A percentile compares a stretch with the other conserved stretches of the same genome.
Conservation (phyloP, 2,797 vertebrate species). For the Botia kubotai region DNA sequence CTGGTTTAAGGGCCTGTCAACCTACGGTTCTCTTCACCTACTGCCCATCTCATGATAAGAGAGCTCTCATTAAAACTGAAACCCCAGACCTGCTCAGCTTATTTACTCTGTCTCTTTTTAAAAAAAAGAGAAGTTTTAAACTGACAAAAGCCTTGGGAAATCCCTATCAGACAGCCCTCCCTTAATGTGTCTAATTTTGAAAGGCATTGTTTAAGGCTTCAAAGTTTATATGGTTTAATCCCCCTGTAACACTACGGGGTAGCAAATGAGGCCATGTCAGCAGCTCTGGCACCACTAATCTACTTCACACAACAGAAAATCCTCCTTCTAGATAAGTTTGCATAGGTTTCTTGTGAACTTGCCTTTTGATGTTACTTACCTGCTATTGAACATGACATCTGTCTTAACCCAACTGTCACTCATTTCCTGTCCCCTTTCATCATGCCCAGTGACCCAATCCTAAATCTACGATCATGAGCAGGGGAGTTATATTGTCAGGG, state of each 20-base stretch:
- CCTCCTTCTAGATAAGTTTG: constrained; percentile 80
- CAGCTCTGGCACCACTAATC: constrained; percentile 80
- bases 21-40: constrained; percentile 48
- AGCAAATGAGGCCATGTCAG: constrained; percentile 82
- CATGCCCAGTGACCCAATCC: constrained; percentile 73
- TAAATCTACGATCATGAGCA: too few relatives aligned
- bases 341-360: constrained; percentile 80
- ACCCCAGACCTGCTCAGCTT: constrained; percentile 65
- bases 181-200: constrained; percentile 85
- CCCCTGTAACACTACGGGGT: constrained; percentile 77
- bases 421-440: constrained; percentile 84
- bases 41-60: constrained; percentile 75
- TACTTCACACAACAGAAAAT: constrained; percentile 82
- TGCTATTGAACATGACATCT: constrained; percentile 83
- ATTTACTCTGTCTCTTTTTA: constrained; percentile 52
- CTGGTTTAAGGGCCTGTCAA: constrained; percentile 43
- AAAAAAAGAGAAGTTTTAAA: constrained; percentile 61
- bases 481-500: constrained; percentile 51
- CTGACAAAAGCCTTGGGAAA: constrained; percentile 81
- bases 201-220: constrained; percentile 86
- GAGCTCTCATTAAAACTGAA: constrained; percentile 78
- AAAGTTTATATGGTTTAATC: constrained; percentile 86
- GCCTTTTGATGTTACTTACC: constrained; percentile 83
- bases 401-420: constrained; percentile 86
- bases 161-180: constrained; percentile 81